Evolutionary conservation across 2,888 invertebrate species (phyloP).

Genomic region (Heliconius charithonia): DNA sequence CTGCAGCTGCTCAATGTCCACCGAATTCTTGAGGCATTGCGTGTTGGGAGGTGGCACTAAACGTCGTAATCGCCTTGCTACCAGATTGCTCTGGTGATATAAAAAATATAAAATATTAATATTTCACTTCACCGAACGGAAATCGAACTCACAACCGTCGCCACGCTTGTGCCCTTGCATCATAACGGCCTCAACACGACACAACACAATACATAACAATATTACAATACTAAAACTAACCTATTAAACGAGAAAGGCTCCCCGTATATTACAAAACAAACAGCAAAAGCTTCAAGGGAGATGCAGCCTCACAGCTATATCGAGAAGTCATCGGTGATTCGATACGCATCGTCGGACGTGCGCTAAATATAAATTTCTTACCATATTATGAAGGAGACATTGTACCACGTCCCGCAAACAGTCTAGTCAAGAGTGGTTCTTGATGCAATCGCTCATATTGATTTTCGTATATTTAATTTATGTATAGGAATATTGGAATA

Average conservation of each 20-base stretch:
- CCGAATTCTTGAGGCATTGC: not conserved
- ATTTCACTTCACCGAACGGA: not conserved
- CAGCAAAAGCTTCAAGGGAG: conserved; percentile 1
- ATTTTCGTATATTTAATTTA: not conserved
- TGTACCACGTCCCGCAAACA: conserved; percentile 1
- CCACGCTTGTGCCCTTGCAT: not conserved
- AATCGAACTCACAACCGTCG: not conserved
- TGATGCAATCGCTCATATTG: not conserved
- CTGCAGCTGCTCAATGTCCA: too few species aligned
- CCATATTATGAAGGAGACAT: not conserved
- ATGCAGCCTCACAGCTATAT: conserved; percentile 29
- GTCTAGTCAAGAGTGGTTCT: not conserved
- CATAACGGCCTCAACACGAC: too few species aligned
- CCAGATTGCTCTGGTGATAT: too few species aligned
- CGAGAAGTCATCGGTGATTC: conserved; percentile 40
- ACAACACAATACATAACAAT: not conserved
- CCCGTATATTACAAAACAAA: conserved; percentile 16
- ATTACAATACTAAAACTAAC: not conserved
- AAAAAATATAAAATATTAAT: not conserved
- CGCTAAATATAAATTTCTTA: conserved; percentile 30
- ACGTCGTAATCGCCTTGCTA: too few species aligned
- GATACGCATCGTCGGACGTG: conserved; percentile 39
- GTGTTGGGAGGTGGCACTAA: not conserved
- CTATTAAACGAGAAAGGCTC: not conserved
- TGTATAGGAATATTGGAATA: not conserved